Evolutionary conservation across 2,888 invertebrate genomes (phyloP), one percentile per base, ranked within the genome.

Genomic region (Chironomus riparius): DNA sequence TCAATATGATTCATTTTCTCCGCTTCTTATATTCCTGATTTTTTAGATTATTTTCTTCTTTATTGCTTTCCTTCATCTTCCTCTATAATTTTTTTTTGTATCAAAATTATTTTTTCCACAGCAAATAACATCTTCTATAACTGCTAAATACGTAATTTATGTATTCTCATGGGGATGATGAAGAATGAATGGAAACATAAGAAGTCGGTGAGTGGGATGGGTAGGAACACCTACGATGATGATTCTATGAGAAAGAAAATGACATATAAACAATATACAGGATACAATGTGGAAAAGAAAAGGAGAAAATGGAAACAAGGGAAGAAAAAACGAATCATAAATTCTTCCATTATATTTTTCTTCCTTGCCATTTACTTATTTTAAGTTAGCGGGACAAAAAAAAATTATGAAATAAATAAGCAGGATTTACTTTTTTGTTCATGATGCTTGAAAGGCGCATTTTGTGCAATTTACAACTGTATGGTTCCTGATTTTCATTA

Each of bases 61-160:
- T n/a, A n/a, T n/a, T n/a, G n/a, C n/a, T n/a, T 56, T 56, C 15
- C 56, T 56, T 15, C 18, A 7, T 7, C 15, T 65, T 65, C 24
- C 65, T 22, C 13, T 24, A 13, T 65, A 18, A 22, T 12, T 65
- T 65, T 48, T 2, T 12, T 65, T 21, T 65, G 65, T 65, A 65
- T 65, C 65, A 65, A 65, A 22, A 13, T 65, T 21, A 13, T 65
- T 65, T 65, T 65, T 13, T 65, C 22, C 13, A 65, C 65, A 65
- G 65, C 24, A 65, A 65, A 65, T 24, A 65, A 65, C 21, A 12
- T 24, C 65, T 2, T 21, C 21, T 21, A 73, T 73, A 73, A 65
- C 73, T 61, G 72, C 61, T 61, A 73, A 73, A 73, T 73, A 56
- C 73, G 71, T 71, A 71, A 71, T 71, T 71, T 71, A 73, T 73